These are phyloP conservation scores for Chrysopa pallens DNA, from an alignment of 1,140 invertebrate species.

Conservation along the genomic window DNA sequence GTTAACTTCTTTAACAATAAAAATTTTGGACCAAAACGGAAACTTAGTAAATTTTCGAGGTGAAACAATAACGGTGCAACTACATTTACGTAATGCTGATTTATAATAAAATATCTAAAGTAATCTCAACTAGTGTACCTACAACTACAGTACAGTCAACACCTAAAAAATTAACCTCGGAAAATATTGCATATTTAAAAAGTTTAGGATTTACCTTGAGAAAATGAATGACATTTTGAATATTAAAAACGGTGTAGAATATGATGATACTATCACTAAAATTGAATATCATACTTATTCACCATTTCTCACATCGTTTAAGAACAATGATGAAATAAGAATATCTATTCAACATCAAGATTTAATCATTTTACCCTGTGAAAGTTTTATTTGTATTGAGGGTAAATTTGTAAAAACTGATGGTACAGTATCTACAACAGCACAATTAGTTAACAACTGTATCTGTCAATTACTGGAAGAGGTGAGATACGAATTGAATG, in stretches of 20 bases:
- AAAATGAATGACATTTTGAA: too few species aligned
- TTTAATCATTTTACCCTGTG: too few species aligned
- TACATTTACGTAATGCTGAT: slow-evolving; percentile 2
- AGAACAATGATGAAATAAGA: too few species aligned
- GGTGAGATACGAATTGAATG: too few species aligned
- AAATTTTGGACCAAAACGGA: slow-evolving; percentile 13
- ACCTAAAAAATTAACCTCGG: slow-evolving; percentile 4
- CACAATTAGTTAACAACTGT: too few species aligned
- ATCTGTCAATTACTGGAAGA: too few species aligned
- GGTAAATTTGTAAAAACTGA: too few species aligned
- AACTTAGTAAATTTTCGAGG: slow-evolving; percentile 12
- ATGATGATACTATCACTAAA: slow-evolving; percentile 16
- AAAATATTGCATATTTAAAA: slow-evolving; percentile 9
- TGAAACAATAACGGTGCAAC: slow-evolving; percentile 10
- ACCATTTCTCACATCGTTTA: slow-evolving; percentile 10
- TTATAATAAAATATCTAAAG: background rate
- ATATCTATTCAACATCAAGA: too few species aligned
- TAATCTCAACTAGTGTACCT: background rate
- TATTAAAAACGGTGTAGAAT: slow-evolving; percentile 6
- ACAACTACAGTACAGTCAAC: too few species aligned
- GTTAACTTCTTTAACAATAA: slow-evolving; percentile 9
- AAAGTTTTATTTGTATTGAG: too few species aligned
- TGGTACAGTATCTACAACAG: too few species aligned
- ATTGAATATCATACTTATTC: slow-evolving; percentile 17
- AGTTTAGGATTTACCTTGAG: too few species aligned